These are phyloP conservation scores for Drosophila suzukii DNA, from an alignment of 1,140 invertebrate species.

Conservation along the genomic window DNA sequence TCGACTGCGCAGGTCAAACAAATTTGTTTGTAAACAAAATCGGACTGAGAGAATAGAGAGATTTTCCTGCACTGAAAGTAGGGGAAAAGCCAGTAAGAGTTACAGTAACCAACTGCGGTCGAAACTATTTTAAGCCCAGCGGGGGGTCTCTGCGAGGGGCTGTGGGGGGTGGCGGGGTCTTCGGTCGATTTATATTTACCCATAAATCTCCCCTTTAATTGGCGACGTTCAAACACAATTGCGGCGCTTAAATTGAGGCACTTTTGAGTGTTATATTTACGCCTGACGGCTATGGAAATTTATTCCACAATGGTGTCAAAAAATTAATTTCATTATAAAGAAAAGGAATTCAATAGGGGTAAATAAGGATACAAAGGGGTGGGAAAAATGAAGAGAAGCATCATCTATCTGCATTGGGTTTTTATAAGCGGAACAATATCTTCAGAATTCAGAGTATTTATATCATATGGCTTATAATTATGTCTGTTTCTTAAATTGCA, in stretches of 20 bases:
- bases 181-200: conserved; percentile 20
- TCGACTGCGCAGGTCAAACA: conserved; percentile 75
- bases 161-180: neutral
- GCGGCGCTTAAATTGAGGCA: conserved; percentile 16
- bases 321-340: conserved; percentile 17
- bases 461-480: too few relatives aligned
- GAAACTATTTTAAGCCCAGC: conserved; percentile 33
- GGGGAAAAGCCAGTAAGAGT: conserved; percentile 54
- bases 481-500: too few relatives aligned
- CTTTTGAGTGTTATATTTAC: conserved; percentile 27
- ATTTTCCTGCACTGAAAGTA: conserved; percentile 34
- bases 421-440: neutral
- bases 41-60: conserved; percentile 21
- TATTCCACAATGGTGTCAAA: conserved; percentile 5
- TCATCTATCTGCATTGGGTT: neutral
- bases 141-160: conserved; percentile 24
- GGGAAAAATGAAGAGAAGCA: too few relatives aligned
- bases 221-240: conserved; percentile 31
- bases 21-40: conserved; percentile 79
- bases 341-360: neutral
- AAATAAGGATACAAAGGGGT: conserved; percentile 8
- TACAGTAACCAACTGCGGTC: conserved; percentile 49
- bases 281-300: neutral
- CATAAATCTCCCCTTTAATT: conserved; percentile 43
- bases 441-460: too few relatives aligned